Evolutionary conservation across 2,113 vertebrate genomes (phyloP), one percentile per base, ranked within the genome.

Genomic region (Vulpes lagopus): DNA sequence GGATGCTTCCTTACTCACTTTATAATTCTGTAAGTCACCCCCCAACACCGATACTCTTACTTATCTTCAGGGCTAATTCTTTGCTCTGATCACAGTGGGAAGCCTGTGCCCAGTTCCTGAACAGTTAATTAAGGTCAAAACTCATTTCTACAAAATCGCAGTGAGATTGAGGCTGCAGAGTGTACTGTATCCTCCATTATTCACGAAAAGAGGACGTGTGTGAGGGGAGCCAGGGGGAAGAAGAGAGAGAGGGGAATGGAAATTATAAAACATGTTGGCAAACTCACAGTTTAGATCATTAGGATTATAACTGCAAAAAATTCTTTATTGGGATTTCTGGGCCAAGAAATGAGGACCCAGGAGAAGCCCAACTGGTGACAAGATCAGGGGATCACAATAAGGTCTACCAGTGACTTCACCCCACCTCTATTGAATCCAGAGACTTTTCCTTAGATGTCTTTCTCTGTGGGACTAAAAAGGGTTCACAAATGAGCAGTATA

Each of bases 101-200:
- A 53, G 35, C 25, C 8, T 27, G 27, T 10, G 51, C 60, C 96
- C 81, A 32, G 92, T 55, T 91, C n/a, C 95, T 30, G 53, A 85
- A 90, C 84, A 97, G 93, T 93, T 96, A 87, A 95, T 93, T 97
- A 97, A 96, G 94, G 95, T 85, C 94, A 89, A 91, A 94, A 87
- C 76, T 96, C 92, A 84, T 91, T 94, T 97, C 32, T 94, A 84
- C 62, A 81, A 96, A 83, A 87, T 1, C 59, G 69, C 62, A 19
- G 27, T 5, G 43, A 91, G 25, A 93, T 0, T 1, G 43, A 84
- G 65, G 84, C 60, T 59, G 10, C 11, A 25, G 53, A 43, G 5
- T 60, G 10, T 10, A 49, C 62, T 6, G 8, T n/a, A 17, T 19
- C 49, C 51, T 60, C 73, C 87, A 22, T 94, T 67, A 96, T 30